phyloP scores from a whole-genome alignment of 1,140 invertebrate species.

The Bemisia tabaci region DNA sequence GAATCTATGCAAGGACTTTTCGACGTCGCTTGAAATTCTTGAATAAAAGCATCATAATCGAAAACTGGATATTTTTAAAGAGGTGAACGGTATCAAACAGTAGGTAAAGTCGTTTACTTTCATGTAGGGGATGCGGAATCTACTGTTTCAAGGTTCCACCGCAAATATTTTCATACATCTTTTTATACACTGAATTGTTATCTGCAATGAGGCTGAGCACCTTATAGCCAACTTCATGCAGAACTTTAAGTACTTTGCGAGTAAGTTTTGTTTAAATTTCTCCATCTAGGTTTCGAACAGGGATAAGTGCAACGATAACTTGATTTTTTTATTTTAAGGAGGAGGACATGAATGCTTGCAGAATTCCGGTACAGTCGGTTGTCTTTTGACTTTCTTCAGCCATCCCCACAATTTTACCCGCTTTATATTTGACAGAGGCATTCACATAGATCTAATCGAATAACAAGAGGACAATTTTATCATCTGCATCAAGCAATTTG shows the following conservation, averaged over 20 bases:
- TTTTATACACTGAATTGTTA: background rate
- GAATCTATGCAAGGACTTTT: background rate
- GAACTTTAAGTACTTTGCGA: background rate
- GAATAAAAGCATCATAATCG: constrained; percentile 1
- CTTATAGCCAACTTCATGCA: background rate
- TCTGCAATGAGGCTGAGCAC: background rate
- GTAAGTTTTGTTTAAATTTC: background rate
- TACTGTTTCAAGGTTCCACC: background rate
- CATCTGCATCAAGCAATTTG: background rate
- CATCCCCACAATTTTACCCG: background rate
- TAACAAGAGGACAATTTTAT: background rate
- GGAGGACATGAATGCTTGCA: constrained; percentile 1
- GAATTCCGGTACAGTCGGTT: background rate
- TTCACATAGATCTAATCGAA: constrained; percentile 5
- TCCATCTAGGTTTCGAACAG: background rate
- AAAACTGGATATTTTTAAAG: constrained; percentile 1
- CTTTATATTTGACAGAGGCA: background rate
- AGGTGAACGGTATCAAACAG: background rate
- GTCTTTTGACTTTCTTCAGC: background rate
- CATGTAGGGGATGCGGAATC: background rate
- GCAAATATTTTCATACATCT: background rate
- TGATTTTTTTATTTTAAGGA: background rate
- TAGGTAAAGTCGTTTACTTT: background rate
- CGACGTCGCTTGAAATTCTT: background rate
- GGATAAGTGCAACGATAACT: background rate